Evolutionary conservation across 2,888 invertebrate genomes (phyloP), one percentile per base, ranked within the genome.

Genomic region (Petrolisthes cinctipes): DNA sequence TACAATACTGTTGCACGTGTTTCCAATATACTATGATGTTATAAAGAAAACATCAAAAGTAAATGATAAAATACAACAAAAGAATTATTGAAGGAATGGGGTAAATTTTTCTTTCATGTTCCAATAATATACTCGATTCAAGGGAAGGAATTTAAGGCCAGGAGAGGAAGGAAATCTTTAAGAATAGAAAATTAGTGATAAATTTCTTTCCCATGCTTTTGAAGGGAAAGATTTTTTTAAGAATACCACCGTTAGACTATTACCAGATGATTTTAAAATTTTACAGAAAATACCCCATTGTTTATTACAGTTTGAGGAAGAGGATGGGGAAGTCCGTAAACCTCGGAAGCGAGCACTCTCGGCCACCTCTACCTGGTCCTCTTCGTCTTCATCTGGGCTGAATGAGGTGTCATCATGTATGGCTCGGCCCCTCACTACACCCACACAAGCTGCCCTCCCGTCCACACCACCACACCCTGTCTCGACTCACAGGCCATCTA

Each of bases 311-410:
- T 84, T 85, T 14, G 89, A 86, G 54, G 90, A 90, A 37, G 90
- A 89, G 5, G 90, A 90, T n/a, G 87, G 90, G 1, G 90, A 89
- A 23, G 51, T 90, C 37, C 79, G 90, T 5, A 76, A 75, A 11
- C 85, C 89, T 0, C 82, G 90, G 20, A 90, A 90, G 61, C 76
- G 90, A 54, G 82, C 90, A 4, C 57, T 89, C 17, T 89, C 90
- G 0, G 37, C 83, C 4, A 82, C 86, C 37, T 89, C 90, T 23
- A 85, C 86, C 5, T 85, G 89, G 86, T 89, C 89, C 1, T 86
- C 86, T 4, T 81, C 82, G 4, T 84, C 78, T 3, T 84, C 84
- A 4, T 57, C 76, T 0, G 54, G 83, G 61, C 56, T 79, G 9
- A 68, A 6, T 37, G 88, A 88, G 68, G 78, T 88, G 37, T 88